phyloP scores from a whole-genome alignment of 2,113 vertebrate genomes.

The Heliornis fulica region DNA sequence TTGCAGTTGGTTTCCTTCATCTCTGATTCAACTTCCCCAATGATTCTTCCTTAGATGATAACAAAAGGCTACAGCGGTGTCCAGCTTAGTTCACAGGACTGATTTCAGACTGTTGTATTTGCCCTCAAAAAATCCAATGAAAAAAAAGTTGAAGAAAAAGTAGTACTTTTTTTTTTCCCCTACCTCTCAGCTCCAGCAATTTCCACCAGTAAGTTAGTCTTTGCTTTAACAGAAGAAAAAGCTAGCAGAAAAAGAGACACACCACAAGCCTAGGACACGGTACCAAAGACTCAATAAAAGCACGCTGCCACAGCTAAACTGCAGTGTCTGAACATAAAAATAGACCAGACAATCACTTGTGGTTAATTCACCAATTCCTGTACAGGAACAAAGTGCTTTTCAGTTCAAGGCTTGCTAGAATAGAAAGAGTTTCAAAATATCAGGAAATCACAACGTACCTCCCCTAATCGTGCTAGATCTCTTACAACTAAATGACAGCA shows the following conservation, averaged over 20 bases:
- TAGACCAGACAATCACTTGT: background rate
- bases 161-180: background rate
- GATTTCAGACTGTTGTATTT: background rate
- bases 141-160: background rate
- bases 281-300: background rate
- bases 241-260: background rate
- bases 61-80: background rate
- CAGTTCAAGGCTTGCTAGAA: background rate
- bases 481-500: background rate
- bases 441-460: slow-evolving; percentile 4
- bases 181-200: background rate
- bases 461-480: background rate
- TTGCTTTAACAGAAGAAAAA: background rate
- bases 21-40: background rate
- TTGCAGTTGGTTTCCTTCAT: background rate
- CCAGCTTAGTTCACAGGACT: background rate
- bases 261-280: background rate
- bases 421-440: background rate
- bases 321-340: background rate
- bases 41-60: background rate
- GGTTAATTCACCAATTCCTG: slow-evolving; percentile 33
- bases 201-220: background rate
- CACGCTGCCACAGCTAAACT: background rate
- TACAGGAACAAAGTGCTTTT: background rate
- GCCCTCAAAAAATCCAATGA: background rate